Evolutionary conservation across 2,113 vertebrate species (phyloP).

Genomic region (Lagopus muta): DNA sequence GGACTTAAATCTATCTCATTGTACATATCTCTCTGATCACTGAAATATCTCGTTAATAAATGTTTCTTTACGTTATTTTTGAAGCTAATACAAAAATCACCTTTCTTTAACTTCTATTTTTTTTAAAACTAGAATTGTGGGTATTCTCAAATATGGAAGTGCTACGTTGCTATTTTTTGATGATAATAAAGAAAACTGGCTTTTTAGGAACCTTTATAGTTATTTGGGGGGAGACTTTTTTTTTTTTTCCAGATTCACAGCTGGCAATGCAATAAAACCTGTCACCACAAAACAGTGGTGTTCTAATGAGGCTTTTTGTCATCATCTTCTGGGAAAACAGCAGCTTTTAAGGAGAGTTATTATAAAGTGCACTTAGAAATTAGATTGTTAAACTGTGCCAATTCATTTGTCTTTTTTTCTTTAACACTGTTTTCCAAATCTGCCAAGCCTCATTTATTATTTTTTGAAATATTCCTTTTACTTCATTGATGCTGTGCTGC

Average conservation of each 20-base stretch:
- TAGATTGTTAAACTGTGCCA: constrained; percentile 77
- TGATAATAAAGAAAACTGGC: constrained; percentile 73
- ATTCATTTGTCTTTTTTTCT: constrained; percentile 61
- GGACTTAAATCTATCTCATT: constrained; percentile 53
- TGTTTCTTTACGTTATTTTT: constrained; percentile 82
- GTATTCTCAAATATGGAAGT: constrained; percentile 75
- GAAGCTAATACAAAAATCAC: constrained; percentile 73
- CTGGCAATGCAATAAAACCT: constrained; percentile 80
- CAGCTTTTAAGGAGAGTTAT: constrained; percentile 70
- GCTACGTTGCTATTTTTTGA: constrained; percentile 82
- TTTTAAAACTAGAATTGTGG: constrained; percentile 77
- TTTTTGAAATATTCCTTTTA: constrained; percentile 73
- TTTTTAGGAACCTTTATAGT: constrained; percentile 79
- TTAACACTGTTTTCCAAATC: constrained; percentile 64
- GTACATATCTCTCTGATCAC: constrained; percentile 75
- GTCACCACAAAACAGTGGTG: constrained; percentile 70
- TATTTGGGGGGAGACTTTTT: not conserved
- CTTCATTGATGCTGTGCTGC: constrained; percentile 65
- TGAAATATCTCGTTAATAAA: constrained; percentile 73
- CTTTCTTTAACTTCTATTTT: constrained; percentile 80
- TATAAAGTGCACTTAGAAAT: constrained; percentile 87
- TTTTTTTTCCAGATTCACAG: constrained; percentile 73
- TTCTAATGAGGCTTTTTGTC: constrained; percentile 74
- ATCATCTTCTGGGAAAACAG: constrained; percentile 69
- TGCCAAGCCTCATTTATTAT: constrained; percentile 60